Evolutionary conservation across 2,113 vertebrate species (phyloP).

Genomic region (Toxostoma redivivum): DNA sequence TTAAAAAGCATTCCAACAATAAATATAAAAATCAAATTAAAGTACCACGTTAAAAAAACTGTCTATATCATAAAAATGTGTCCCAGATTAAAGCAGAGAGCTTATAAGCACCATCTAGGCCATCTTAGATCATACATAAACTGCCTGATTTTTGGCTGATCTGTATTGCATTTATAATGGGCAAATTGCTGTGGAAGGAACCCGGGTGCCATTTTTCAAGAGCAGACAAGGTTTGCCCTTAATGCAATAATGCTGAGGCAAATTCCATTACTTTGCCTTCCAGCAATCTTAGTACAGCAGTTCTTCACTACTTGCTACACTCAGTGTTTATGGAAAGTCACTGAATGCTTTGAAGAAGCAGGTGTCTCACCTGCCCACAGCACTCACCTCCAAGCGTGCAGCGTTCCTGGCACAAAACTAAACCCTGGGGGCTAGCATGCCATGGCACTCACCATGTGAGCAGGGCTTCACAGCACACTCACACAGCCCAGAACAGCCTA

Average conservation of each 20-base stretch:
- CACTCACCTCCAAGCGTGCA: fast-evolving
- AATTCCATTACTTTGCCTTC: neutral
- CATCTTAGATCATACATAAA: neutral
- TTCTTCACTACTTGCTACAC: neutral
- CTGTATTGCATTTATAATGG: neutral
- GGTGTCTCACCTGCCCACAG: neutral
- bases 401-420: neutral
- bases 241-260: neutral
- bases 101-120: neutral
- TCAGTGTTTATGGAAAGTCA: neutral
- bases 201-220: neutral
- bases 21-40: neutral
- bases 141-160: neutral
- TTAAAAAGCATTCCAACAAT: neutral
- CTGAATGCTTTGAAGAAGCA: neutral
- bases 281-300: neutral
- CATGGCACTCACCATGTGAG: neutral
- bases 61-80: neutral
- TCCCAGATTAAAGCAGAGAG: neutral
- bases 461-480: neutral
- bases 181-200: neutral
- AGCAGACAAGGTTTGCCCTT: neutral
- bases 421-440: neutral
- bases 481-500: neutral
- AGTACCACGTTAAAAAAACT: neutral